Evolutionary conservation across 1,140 invertebrate genomes (phyloP), one percentile per base, ranked within the genome.

Genomic region (Sycobia sp.): DNA sequence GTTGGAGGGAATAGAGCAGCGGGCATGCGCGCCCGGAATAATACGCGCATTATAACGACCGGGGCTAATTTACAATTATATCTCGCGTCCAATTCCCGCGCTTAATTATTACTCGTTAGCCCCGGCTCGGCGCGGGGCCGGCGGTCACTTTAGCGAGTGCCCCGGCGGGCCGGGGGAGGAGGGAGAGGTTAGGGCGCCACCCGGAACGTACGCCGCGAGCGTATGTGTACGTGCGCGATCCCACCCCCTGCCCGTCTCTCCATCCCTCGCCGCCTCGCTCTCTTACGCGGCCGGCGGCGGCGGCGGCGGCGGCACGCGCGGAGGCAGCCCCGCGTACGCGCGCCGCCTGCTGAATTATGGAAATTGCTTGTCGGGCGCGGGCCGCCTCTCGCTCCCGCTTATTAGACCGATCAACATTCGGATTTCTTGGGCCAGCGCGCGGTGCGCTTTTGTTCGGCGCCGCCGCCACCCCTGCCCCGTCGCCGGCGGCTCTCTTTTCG

Each of bases 41-140:
- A 34, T 3, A 4, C 10, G 18, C 39, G 27, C 51, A 64, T 57
- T 58, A 64, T 64, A 55, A 64, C 55, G 55, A 51, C 8, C 39
- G 2, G 7, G 36, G 20, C 47, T 64, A 64, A 64, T 64, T 50
- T 51, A 58, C 53, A 63, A 63, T 63, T 63, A 63, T n/a, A n/a
- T 46, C 50, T 50, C 53, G 53, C 62, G 54, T 57, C 39, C 54
- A 56, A 58, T 64, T 64, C 47, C 25, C 44, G n/a, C 22, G 44
- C 22, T 38, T 64, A 58, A 64, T 58, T 64, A 64, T 58, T 58
- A 64, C 62, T 58, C 62, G 62, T 64, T 64, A 64, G 36, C 14
- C 36, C 18, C 53, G 23, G 59, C n/a, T n/a, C 36, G 14, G 47
- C 55, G 13, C 46, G 20, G 18, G 41, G 41, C 39, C n/a, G n/a